phyloP scores from a whole-genome alignment of 2,113 vertebrate species.

The Coracopsis vasa region DNA sequence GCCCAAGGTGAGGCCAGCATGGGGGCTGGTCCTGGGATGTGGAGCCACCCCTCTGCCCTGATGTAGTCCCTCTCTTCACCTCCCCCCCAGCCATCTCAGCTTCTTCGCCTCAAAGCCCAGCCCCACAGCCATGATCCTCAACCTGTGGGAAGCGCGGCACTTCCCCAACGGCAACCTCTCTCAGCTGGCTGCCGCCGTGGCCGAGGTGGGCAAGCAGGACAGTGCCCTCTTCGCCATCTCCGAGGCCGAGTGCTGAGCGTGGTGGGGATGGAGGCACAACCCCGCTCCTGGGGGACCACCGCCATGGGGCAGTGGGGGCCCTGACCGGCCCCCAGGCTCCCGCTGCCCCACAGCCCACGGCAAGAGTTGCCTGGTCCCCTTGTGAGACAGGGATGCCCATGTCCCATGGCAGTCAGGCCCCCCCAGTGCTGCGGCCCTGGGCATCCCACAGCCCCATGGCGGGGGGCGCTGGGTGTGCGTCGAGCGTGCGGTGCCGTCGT shows the following conservation, averaged over 20 bases:
- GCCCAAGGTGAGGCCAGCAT: background rate
- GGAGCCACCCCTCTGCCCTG: background rate
- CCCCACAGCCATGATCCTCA: constrained; percentile 96
- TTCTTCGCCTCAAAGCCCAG: constrained; percentile 96
- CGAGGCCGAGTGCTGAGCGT: constrained; percentile 91
- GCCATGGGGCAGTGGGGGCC: background rate
- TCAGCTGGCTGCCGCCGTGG: constrained; percentile 93
- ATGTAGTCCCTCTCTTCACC: background rate
- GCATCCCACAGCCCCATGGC: background rate
- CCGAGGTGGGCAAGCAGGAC: constrained; percentile 96
- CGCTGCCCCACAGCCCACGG: background rate
- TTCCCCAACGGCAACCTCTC: constrained; percentile 98
- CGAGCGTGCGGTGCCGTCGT: constrained; percentile 76
- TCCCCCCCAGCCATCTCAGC: constrained; percentile 88
- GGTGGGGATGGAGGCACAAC: background rate
- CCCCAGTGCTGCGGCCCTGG: background rate
- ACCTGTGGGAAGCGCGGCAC: constrained; percentile 96
- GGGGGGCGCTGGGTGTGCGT: constrained; percentile 72
- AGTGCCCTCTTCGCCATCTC: constrained; percentile 93
- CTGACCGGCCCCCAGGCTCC: background rate
- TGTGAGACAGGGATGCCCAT: background rate
- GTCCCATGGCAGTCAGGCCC: background rate
- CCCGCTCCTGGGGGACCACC: background rate
- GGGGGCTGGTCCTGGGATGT: background rate
- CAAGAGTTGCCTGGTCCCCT: background rate